Base-by-base conservation (phyloP, 2,888 invertebrate genomes). In the Galerucella nymphaeae region DNA sequence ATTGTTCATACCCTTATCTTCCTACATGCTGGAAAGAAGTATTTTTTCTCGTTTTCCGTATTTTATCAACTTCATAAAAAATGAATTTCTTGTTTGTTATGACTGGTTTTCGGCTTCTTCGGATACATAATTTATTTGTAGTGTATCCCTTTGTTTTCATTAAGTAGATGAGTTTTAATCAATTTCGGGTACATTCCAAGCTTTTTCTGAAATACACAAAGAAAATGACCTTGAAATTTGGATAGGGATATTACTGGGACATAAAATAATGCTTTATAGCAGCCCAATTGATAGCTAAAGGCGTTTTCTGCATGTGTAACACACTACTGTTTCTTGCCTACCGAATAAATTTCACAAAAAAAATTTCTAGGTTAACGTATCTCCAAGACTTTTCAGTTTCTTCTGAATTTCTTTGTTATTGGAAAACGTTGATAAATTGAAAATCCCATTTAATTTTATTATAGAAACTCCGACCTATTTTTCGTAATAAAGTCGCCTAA, bases 101-200 rank as follows among this genome's bases (percentile, higher is more conserved):
- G 30, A 59, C 58, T 58, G n/a, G 50, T 2, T n/a, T 6, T 58
- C 5, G 58, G 30, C 30, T 58, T n/a, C 8, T 58, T 38, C 2
- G 14, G 14, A 14, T n/a, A 59, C 30, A 59, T 59, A 38, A 59
- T 59, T 30, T 59, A 59, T 59, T 59, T 59, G 8, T 59, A 55
- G 18, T 18, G 9, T 10, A 53, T 2, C 20, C 16, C 13, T 11
- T 18, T 38, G 18, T 18, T 18, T 11, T 57, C 10, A 57, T 14
- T 48, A n/a, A n/a, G n/a, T 57, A 57, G 23, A 11, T 14, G 13
- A 2, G 14, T 23, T 10, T 13, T 9, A 23, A 6, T 23, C 5
- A 48, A 14, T 48, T 48, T 48, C n/a, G 1, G 2, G n/a, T 5
- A 48, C 1, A 8, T 14, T 48, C 2, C 48, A n/a, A 48, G 14